Base-by-base conservation (phyloP, 2,888 invertebrate genomes). In the Chrysina gloriosa region DNA sequence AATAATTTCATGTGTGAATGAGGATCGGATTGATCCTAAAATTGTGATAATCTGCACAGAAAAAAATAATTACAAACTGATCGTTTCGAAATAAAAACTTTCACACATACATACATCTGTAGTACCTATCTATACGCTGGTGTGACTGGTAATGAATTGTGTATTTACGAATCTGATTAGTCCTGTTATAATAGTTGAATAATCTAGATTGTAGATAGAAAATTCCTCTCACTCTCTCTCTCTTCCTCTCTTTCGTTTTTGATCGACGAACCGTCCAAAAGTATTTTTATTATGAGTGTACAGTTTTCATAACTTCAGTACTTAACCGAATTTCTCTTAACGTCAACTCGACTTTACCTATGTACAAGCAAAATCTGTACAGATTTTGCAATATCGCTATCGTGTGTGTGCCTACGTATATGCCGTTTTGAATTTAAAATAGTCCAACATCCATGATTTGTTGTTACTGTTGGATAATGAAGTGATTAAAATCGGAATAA, bases 161-260 rank as follows among this genome's bases (percentile, higher is more conserved):
- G 27, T 50, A 31, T 54, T 19, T 54, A 31, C 42, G 19, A 25
- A 25, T 58, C 42, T 54, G 16, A 25, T 42, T 61, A 61, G 58
- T 39, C 16, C 14, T 25, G 25, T n/a, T 27, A 25, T 61, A 25
- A 29, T 61, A n/a, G n/a, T 42, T n/a, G 7, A 61, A 58, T 39
- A 50, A 52, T 31, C 19, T 61, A 61, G 58, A 61, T 25, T 42
- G 58, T 61, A 61, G 58, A 42, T 61, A 61, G 58, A 42, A 19
- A n/a, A n/a, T n/a, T n/a, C n/a, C n/a, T n/a, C n/a, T 42, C 11
- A 31, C 3, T 6, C 29, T 31, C 16, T 27, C 31, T 16, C 27
- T 42, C 45, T n/a, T n/a, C n/a, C n/a, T 42, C 42, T 42, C 27
- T 36, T 11, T 61, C 16, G 34, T 61, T 61, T 25, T 31, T 61